Conservation (phyloP, 2,888 invertebrate genomes). For the Nycteola revayana region DNA sequence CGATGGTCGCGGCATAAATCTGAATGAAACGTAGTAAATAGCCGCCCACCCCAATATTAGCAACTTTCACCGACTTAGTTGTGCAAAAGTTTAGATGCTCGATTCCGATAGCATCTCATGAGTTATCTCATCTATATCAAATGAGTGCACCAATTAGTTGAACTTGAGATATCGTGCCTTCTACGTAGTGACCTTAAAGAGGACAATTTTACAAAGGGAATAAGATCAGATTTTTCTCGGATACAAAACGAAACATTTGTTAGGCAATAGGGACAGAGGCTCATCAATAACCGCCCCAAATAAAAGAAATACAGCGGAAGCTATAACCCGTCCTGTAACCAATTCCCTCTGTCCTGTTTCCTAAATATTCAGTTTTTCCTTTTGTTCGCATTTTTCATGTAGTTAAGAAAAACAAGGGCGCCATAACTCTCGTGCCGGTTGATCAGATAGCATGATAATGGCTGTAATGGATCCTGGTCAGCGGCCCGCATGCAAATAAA, state of each 20-base stretch:
- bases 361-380: slow-evolving; percentile 61
- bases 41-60: slow-evolving; percentile 38
- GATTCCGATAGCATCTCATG: slow-evolving; percentile 32
- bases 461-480: slow-evolving; percentile 82
- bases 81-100: slow-evolving; percentile 48
- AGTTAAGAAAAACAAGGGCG: slow-evolving; percentile 77
- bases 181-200: too few species aligned
- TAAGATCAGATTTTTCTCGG: too few species aligned
- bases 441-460: slow-evolving; percentile 79
- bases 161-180: too few species aligned
- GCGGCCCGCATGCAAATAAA: slow-evolving; percentile 83
- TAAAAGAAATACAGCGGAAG: slow-evolving; percentile 69
- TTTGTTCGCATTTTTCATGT: slow-evolving; percentile 64
- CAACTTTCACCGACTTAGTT: slow-evolving; percentile 51
- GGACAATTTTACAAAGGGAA: too few species aligned
- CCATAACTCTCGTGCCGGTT: slow-evolving; percentile 78
- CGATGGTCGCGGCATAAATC: slow-evolving; percentile 65
- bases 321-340: slow-evolving; percentile 65
- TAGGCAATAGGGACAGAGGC: slow-evolving; percentile 29
- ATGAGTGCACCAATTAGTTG: too few species aligned
- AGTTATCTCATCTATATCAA: slow-evolving; percentile 27
- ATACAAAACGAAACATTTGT: slow-evolving; percentile 17
- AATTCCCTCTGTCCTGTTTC: slow-evolving; percentile 53
- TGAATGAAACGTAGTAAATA: slow-evolving; percentile 72
- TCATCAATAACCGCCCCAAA: slow-evolving; percentile 42